Evolutionary conservation across 2,113 vertebrate genomes (phyloP), one percentile per base, ranked within the genome.

Genomic region (Pseudopodoces humilis): DNA sequence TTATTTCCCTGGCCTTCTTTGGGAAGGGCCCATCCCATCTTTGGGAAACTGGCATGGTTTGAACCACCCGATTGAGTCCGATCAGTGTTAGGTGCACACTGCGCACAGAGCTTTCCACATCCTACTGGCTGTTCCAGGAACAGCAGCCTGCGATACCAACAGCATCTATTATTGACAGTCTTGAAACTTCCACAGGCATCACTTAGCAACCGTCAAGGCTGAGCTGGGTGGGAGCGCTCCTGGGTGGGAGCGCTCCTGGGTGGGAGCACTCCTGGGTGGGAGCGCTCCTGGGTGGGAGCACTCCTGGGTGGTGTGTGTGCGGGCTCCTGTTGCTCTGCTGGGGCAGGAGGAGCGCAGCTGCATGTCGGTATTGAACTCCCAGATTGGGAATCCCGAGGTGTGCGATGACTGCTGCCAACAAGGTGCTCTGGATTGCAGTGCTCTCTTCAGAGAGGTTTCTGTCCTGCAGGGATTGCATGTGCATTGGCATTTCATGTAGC

Each of bases 351-450:
- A 30, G 6, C 43, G 12, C 39, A 39, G 43, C 58, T 17, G 13
- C 10, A 0, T 7, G 8, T 4, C 11, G 21, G 13, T 1, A 2
- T 6, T 0, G 22, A 15, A 8, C 3, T n/a, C 50, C 58, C 46
- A 13, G 46, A 31, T 20, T 1, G 3, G 33, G 37, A 25, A 13
- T 65, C 30, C 69, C 27, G 4, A 13, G 37, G 33, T 8, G 33
- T 52, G 50, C 0, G 0, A 0, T 37, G 39, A 7, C 64, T 53
- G 59, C 59, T 72, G 75, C 52, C 22, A 10, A 0, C 59, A 7
- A 28, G 14, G 41, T 11, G 43, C 24, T 1, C 31, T 39, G 79
- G 27, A 10, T 10, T 64, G 28, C 13, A 7, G 7, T 41, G 39
- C 39, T 39, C 39, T 39, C 39, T 55, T 19, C 3, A 2, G 71